A percentile compares a stretch with the other conserved stretches of the same genome.
phyloP scores from a whole-genome alignment of 2,113 vertebrate genomes.

The Trogon melanurus region DNA sequence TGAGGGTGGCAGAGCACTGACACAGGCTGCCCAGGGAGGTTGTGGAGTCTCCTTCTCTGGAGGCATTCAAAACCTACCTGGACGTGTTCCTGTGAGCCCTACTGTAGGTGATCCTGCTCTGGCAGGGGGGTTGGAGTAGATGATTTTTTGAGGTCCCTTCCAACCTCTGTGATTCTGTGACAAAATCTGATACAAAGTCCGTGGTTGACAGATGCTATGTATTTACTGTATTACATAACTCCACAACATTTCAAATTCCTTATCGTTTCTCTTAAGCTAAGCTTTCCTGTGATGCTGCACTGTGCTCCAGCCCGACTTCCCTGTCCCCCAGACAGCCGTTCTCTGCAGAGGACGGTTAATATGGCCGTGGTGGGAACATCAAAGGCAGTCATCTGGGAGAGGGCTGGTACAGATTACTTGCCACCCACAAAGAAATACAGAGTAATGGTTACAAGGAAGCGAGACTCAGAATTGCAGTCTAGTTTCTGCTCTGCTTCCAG shows the following conservation, averaged over 20 bases:
- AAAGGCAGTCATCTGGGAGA: slow-evolving; percentile 31
- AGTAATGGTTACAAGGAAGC: background rate
- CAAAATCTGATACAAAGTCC: background rate
- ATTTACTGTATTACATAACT: slow-evolving; percentile 37
- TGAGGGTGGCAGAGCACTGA: too few relatives aligned
- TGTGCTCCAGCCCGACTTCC: background rate
- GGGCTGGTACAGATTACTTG: slow-evolving; percentile 42
- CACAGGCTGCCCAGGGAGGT: too few relatives aligned
- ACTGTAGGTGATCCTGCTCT: too few relatives aligned
- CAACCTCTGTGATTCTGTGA: background rate
- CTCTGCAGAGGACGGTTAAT: background rate
- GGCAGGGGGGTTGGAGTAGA: too few relatives aligned
- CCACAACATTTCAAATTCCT: background rate
- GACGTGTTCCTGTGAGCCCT: too few relatives aligned
- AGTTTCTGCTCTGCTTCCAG: slow-evolving; percentile 14
- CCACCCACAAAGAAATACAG: slow-evolving; percentile 29
- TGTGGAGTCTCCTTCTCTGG: too few relatives aligned
- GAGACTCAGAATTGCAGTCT: background rate
- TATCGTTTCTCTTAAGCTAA: slow-evolving; percentile 7
- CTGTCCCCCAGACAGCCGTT: background rate
- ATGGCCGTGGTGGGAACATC: background rate
- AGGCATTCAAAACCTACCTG: too few relatives aligned
- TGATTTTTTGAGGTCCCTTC: too few relatives aligned
- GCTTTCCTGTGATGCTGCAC: background rate
- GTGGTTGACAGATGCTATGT: slow-evolving; percentile 17